Conservation (phyloP, 2,888 invertebrate species). For the Auanema freiburgensis region DNA sequence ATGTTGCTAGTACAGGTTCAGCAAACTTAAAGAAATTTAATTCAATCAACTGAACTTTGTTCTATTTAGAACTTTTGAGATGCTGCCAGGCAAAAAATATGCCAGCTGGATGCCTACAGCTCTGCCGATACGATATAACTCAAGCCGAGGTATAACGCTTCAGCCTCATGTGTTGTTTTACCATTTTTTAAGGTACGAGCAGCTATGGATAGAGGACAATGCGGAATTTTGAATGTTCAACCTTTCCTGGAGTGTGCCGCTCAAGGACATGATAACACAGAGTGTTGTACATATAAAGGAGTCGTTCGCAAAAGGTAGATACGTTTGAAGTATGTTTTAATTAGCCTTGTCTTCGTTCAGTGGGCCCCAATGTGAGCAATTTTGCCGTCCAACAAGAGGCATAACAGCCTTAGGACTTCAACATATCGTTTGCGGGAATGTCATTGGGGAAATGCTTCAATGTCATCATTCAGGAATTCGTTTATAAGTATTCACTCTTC, state of each 20-base stretch:
- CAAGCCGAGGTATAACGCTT: slow-evolving; percentile 44
- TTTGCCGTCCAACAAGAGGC: slow-evolving; percentile 51
- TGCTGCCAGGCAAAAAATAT: slow-evolving; percentile 55
- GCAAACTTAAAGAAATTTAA: not conserved
- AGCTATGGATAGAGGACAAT: slow-evolving; percentile 57
- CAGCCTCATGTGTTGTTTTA: not conserved
- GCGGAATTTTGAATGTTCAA: slow-evolving; percentile 58
- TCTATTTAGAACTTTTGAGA: slow-evolving; percentile 27
- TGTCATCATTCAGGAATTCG: slow-evolving; percentile 59
- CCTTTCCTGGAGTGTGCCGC: slow-evolving; percentile 61
- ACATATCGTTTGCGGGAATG: slow-evolving; percentile 55
- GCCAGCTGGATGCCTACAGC: slow-evolving; percentile 53
- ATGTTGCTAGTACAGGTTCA: slow-evolving; percentile 36
- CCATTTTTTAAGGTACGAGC: slow-evolving; percentile 41
- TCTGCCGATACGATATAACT: slow-evolving; percentile 61
- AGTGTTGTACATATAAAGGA: slow-evolving; percentile 52
- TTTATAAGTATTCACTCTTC: slow-evolving; percentile 4
- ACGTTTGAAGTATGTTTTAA: not conserved
- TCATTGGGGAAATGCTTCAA: slow-evolving; percentile 55
- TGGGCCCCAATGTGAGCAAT: slow-evolving; percentile 60
- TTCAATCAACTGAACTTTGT: not conserved
- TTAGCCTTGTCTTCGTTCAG: slow-evolving; percentile 29
- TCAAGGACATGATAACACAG: slow-evolving; percentile 53
- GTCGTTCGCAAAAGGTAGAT: slow-evolving; percentile 50
- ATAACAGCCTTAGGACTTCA: slow-evolving; percentile 54